Percentiles rank a stretch among this genome's conserved stretches.
Evolutionary conservation across 2,113 vertebrate species (phyloP).

Genomic region (Rafetus swinhoei): DNA sequence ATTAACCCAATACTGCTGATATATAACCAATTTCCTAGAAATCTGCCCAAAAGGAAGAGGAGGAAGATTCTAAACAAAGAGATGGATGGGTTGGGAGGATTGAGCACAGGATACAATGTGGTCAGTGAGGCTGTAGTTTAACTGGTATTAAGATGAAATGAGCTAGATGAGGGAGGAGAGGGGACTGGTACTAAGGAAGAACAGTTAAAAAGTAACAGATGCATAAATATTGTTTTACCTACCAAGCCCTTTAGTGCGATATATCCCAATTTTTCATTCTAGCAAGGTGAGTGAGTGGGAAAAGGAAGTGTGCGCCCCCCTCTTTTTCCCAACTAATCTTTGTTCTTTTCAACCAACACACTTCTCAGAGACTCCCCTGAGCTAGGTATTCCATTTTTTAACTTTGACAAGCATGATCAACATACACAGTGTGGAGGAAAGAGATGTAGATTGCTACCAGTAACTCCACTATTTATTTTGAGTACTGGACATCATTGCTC

Average conservation of each 20-base stretch:
- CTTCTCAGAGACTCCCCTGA: neutral
- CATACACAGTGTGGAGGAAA: neutral
- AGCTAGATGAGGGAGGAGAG: neutral
- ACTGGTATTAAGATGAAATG: neutral
- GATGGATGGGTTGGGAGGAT: neutral
- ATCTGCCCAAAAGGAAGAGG: neutral
- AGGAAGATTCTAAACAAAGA: neutral
- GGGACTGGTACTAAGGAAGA: neutral
- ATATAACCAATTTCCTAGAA: neutral
- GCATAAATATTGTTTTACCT: neutral
- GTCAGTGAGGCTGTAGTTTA: neutral
- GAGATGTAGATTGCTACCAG: neutral
- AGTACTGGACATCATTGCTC: neutral
- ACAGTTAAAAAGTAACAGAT: neutral
- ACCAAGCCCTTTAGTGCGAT: neutral
- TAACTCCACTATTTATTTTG: neutral
- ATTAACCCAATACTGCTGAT: neutral
- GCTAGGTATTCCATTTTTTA: neutral
- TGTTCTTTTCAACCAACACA: neutral
- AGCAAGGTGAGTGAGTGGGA: too few relatives aligned
- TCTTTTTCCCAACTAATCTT: neutral
- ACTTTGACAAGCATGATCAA: neutral
- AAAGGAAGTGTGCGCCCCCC: rapidly evolving
- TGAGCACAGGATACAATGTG: neutral
- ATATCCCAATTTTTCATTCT: neutral